Base-by-base conservation (phyloP, 2,113 vertebrate species). In the Lepus americanus region DNA sequence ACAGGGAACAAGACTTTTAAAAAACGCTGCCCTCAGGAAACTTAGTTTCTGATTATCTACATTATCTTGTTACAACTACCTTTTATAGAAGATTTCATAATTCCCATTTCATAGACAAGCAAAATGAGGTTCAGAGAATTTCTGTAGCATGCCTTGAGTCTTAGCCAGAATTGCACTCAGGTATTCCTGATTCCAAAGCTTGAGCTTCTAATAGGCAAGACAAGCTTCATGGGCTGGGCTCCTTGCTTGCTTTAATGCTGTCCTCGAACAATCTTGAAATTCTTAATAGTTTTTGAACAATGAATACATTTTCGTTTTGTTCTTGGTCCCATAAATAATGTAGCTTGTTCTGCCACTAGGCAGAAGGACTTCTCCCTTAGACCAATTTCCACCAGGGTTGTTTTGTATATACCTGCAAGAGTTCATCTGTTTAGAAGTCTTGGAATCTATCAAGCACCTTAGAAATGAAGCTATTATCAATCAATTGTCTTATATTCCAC, bases 261-360 rank as follows among this genome's bases (percentile, higher is more conserved):
- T 63, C 17, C 53, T 74, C 5, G 67, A 19, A 77, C 20, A 59
- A 31, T 86, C 63, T 59, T 90, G 44, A 92, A 64, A 44, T 31
- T 63, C 53, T 79, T 55, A 76, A 31, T 73, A 39, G 0, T 67
- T 97, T 95, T 84, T 92, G 11, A 81, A 86, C 14, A 82, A 39
- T 87, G 39, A 63, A 70, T 82, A 64, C 23, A 83, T 90, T 94
- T 92, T 81, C 49, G 23, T 64, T 84, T 87, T 96, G 31, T 3
- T 9, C 4, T 63, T 16, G 12, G 13, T 44, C 8, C 29, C 53
- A 79, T 36, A 91, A 85, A 82, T 73, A 82, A 69, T 63, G 17
- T 67, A 85, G 31, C 51, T 79, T n/a, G 13, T 72, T 11, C 39
- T 59, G 25, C 39, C 31, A 29, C 29, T n/a, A 90, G 55, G 22